Evolutionary conservation across 2,888 invertebrate species (phyloP).

Genomic region (Ceratothoa steindachneri): DNA sequence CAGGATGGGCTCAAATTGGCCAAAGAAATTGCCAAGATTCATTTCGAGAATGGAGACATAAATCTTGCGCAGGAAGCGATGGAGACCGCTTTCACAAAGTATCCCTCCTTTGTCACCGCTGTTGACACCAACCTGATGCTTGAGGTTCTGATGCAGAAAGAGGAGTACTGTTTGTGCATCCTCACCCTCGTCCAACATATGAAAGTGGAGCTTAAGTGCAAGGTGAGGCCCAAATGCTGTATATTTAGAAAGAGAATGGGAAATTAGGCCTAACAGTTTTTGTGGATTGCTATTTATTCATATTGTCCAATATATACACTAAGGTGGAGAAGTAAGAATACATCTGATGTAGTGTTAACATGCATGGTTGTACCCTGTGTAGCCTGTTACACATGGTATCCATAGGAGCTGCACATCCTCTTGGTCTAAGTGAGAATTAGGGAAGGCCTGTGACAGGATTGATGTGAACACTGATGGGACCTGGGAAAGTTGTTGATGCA

Average conservation of each 20-base stretch:
- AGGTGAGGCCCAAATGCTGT: conserved; percentile 20
- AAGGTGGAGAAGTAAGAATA: no score
- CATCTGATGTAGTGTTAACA: no score
- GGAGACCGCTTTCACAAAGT: conserved; percentile 69
- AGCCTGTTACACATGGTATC: no score
- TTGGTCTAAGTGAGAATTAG: no score
- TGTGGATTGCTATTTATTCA: no score
- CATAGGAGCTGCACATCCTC: no score
- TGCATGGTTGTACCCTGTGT: no score
- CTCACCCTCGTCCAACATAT: conserved; percentile 50
- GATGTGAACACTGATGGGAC: no score
- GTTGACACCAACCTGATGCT: conserved; percentile 79
- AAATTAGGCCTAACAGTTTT: no score
- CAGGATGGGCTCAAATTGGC: conserved; percentile 66
- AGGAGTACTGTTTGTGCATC: conserved; percentile 58
- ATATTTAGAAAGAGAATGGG: not conserved
- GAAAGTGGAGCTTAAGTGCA: conserved; percentile 17
- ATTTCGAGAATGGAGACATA: conserved; percentile 69
- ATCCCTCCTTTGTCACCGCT: conserved; percentile 63
- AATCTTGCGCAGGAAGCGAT: conserved; percentile 71
- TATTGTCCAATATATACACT: no score
- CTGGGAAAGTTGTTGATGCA: no score
- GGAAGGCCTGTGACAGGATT: no score
- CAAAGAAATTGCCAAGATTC: conserved; percentile 67
- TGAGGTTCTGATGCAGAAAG: conserved; percentile 70